phyloP scores from a whole-genome alignment of 2,797 vertebrate genomes.

The Platyrinchus mystaceus region DNA sequence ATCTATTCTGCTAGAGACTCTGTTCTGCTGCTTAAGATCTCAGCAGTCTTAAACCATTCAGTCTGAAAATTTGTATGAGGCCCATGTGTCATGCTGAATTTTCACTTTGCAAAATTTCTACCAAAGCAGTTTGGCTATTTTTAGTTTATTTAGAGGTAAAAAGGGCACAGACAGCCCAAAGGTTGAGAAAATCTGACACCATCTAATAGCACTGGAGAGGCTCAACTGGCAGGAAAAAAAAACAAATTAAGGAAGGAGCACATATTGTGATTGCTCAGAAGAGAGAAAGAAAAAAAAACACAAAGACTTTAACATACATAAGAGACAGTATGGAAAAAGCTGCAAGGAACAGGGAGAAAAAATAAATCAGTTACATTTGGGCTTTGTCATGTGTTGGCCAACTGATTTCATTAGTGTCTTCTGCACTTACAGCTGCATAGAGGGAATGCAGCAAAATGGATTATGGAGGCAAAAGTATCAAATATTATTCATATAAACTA shows the following conservation, averaged over 20 bases:
- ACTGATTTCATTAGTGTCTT: background rate
- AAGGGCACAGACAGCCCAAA: background rate
- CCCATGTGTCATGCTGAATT: background rate
- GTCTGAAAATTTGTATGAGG: background rate
- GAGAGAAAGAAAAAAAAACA: background rate
- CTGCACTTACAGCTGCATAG: background rate
- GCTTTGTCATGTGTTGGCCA: background rate
- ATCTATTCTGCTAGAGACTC: background rate
- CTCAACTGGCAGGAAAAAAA: background rate
- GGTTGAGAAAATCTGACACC: background rate
- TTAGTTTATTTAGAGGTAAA: background rate
- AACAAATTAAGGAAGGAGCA: background rate
- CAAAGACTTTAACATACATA: background rate
- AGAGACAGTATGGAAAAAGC: background rate
- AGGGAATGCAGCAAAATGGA: background rate
- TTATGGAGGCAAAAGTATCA: background rate
- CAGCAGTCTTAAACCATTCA: background rate
- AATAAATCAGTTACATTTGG: background rate
- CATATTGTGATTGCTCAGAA: background rate
- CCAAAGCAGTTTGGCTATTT: background rate
- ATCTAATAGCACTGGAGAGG: background rate
- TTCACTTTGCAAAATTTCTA: background rate
- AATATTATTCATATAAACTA: background rate
- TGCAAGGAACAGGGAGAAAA: fast-evolving
- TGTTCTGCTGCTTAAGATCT: background rate